phyloP scores from a whole-genome alignment of 2,113 vertebrate genomes.

The Neotragus pygmaeus region DNA sequence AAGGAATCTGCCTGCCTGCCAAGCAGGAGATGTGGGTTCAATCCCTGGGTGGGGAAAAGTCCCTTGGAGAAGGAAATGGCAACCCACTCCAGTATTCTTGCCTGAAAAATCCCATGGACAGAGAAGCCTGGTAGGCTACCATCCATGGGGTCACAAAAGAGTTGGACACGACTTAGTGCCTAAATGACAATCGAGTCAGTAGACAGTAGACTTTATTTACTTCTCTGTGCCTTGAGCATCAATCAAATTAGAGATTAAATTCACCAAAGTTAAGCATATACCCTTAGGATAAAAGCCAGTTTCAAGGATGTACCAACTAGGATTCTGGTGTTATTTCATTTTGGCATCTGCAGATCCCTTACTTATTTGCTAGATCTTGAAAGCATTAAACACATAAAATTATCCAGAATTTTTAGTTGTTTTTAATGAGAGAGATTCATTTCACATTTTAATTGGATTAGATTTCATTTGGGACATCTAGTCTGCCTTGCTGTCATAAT shows the following conservation, averaged over 20 bases:
- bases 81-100: not conserved
- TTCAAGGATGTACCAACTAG: not conserved
- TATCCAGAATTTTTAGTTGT: not conserved
- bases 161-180: not conserved
- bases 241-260: not conserved
- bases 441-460: not conserved
- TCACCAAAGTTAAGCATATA: not conserved
- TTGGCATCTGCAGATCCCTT: not conserved
- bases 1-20: not conserved
- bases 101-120: not conserved
- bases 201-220: not conserved
- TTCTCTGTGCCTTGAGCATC: not conserved
- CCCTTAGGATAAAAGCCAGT: not conserved
- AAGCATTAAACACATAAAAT: not conserved
- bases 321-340: constrained; percentile 2
- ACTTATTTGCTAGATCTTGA: not conserved
- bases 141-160: not conserved
- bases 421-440: not conserved
- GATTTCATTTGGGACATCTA: not conserved
- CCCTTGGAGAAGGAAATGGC: not conserved
- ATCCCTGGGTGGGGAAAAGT: not conserved
- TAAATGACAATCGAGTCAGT: not conserved
- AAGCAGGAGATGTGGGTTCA: not conserved
- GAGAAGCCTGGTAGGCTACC: not conserved
- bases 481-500: not conserved